Conservation (phyloP, 2,888 invertebrate species). For the Harpalus rubripes region DNA sequence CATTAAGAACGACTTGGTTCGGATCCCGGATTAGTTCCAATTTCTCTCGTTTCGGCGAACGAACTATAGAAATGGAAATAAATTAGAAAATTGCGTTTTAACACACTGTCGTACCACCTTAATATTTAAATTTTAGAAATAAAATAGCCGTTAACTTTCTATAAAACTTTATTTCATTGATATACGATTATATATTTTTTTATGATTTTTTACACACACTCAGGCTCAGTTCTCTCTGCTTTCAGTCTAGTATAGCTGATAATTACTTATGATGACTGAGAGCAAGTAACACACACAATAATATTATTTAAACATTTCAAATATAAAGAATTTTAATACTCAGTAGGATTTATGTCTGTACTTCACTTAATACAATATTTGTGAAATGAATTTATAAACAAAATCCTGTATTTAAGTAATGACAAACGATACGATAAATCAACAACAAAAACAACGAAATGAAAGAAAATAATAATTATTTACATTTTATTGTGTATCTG, state of each 20-base stretch:
- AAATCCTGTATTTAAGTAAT: slow-evolving; percentile 19
- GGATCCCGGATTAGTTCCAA: too few species aligned
- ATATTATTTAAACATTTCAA: slow-evolving; percentile 66
- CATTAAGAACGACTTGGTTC: too few species aligned
- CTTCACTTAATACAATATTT: slow-evolving; percentile 62
- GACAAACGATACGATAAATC: slow-evolving; percentile 47
- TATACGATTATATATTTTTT: slow-evolving; percentile 66
- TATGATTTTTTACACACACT: slow-evolving; percentile 65
- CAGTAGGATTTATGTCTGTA: slow-evolving; percentile 60
- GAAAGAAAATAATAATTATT: slow-evolving; percentile 62
- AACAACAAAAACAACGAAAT: slow-evolving; percentile 54
- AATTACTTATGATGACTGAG: slow-evolving; percentile 61
- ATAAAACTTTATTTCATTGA: slow-evolving; percentile 67
- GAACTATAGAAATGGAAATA: too few species aligned
- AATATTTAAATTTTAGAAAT: slow-evolving; percentile 17
- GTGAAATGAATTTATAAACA: background rate
- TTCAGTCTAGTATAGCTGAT: slow-evolving; percentile 63
- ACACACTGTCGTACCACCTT: too few species aligned
- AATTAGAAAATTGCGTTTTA: too few species aligned
- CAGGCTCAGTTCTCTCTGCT: slow-evolving; percentile 66
- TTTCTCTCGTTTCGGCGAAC: too few species aligned
- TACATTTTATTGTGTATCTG: slow-evolving; percentile 66
- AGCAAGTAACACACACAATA: slow-evolving; percentile 65
- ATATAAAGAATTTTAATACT: slow-evolving; percentile 65
- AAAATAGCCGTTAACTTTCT: slow-evolving; percentile 60